These are phyloP conservation scores for Andrena marginata DNA, from an alignment of 2,888 invertebrate species.

Conservation along the genomic window DNA sequence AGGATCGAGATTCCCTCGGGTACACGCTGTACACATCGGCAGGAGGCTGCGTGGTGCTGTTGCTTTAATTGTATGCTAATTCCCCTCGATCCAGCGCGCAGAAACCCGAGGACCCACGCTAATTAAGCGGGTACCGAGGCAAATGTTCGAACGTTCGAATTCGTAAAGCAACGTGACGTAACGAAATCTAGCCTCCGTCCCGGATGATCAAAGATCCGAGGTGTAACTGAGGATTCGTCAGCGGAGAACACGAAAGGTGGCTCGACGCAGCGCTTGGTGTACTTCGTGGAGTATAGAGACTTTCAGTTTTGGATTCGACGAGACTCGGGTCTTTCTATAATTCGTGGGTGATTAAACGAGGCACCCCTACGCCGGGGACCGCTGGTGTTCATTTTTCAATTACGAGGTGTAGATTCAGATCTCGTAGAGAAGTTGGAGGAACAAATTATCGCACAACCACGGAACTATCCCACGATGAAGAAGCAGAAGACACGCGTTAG, in stretches of 20 bases:
- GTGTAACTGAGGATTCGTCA: neutral
- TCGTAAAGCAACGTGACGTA: slow-evolving; percentile 24
- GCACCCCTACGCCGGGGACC: too few species aligned
- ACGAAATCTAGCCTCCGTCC: neutral
- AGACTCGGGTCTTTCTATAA: too few species aligned
- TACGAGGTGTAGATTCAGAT: too few species aligned
- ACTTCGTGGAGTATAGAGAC: too few species aligned
- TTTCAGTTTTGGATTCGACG: too few species aligned
- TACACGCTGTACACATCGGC: slow-evolving; percentile 11
- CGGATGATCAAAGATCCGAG: neutral
- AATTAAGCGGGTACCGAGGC: slow-evolving; percentile 58
- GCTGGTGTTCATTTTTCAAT: too few species aligned
- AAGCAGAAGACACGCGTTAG: neutral
- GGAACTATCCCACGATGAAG: neutral
- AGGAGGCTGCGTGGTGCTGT: slow-evolving; percentile 22
- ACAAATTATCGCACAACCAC: neutral
- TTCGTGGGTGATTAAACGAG: too few species aligned
- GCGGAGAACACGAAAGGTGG: too few species aligned
- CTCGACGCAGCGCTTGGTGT: too few species aligned
- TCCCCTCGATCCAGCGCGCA: slow-evolving; percentile 28
- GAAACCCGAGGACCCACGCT: slow-evolving; percentile 30
- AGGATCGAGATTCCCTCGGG: slow-evolving; percentile 31
- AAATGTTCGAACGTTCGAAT: neutral
- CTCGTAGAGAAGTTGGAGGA: neutral
- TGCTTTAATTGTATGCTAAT: slow-evolving; percentile 74